Percentiles rank a stretch among this genome's conserved stretches.
These are phyloP conservation scores for Prionailurus viverrinus DNA, from an alignment of 2,113 vertebrate genomes.

Conservation along the genomic window DNA sequence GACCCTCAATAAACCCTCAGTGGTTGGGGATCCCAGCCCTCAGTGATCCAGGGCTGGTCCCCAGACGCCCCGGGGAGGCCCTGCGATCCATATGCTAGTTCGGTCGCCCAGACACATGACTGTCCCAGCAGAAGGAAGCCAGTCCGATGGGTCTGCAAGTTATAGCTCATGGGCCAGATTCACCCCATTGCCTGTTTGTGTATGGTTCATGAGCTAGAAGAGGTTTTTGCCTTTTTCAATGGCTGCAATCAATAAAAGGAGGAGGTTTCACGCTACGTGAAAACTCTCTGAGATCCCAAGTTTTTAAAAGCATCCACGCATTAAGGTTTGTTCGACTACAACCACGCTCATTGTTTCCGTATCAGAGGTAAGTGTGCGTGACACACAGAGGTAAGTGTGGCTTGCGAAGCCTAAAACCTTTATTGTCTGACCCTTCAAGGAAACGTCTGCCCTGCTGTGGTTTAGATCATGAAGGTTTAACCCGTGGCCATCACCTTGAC, in stretches of 20 bases:
- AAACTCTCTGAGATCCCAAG: neutral
- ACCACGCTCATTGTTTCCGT: rapidly evolving
- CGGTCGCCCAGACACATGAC: neutral
- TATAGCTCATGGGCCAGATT: rapidly evolving
- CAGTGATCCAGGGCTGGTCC: neutral
- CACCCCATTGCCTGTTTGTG: too few relatives aligned
- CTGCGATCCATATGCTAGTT: neutral
- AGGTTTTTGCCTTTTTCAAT: neutral
- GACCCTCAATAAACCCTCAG: neutral
- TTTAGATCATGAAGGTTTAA: neutral
- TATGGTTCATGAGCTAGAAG: neutral
- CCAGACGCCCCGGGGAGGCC: neutral
- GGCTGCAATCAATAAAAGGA: neutral
- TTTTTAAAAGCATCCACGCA: neutral
- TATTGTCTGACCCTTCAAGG: neutral
- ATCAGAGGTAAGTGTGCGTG: neutral
- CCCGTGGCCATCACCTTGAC: neutral
- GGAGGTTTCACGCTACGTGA: neutral
- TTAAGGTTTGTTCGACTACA: neutral
- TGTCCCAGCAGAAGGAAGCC: neutral
- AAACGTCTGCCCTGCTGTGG: neutral
- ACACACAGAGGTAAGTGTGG: rapidly evolving
- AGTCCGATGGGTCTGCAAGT: neutral
- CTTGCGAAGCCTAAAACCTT: neutral
- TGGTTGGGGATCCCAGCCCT: neutral